Base-by-base conservation (phyloP, 2,888 invertebrate species). In the Hypomecis atomaria region DNA sequence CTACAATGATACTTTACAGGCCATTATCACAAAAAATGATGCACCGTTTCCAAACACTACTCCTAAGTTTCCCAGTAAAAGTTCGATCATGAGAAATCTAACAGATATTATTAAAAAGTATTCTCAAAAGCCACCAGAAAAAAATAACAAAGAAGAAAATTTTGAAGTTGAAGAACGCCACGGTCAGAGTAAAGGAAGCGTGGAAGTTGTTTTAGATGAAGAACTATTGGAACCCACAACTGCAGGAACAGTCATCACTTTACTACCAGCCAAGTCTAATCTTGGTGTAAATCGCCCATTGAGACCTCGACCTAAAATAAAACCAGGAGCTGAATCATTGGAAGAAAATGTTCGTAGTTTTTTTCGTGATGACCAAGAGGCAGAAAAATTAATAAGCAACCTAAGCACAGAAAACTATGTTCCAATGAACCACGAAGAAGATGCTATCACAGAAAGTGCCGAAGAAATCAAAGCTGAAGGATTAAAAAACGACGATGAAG, bases 191-290 rank as follows among this genome's bases (percentile, higher is more conserved):
- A 89, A 89, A 78, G 92, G 92, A 43, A 87, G 85, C 11, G 91
- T 92, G 42, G 92, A 92, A 82, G 87, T 91, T n/a, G 87, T 91
- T 23, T 82, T 85, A 9, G 91, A 92, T 61, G 92, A 90, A 36
- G 88, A 88, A 66, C 63, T 89, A 65, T 63, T 89, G 62, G 88
- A 89, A 63, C 80, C 82, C n/a, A 91, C 91, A 43, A 90, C 92
- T 13, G 73, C 87, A 11, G 82, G 59, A 34, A 42, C 78, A 66
- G 83, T 92, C 10, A 89, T 93, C 13, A 97, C 96, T 0, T 84
- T 97, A 47, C 88, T 96, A 62, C 97, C 97, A 0, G 96, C 95
- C 0, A 95, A 96, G 78, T 97, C 97, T 0, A 97, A 97, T 84
- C 94, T 96, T 0, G 96, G 96, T 0, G 94, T 96, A 5, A 95